Evolutionary conservation across 1,140 invertebrate genomes (phyloP), one percentile per base, ranked within the genome.

Genomic region (Micrasema minimum): DNA sequence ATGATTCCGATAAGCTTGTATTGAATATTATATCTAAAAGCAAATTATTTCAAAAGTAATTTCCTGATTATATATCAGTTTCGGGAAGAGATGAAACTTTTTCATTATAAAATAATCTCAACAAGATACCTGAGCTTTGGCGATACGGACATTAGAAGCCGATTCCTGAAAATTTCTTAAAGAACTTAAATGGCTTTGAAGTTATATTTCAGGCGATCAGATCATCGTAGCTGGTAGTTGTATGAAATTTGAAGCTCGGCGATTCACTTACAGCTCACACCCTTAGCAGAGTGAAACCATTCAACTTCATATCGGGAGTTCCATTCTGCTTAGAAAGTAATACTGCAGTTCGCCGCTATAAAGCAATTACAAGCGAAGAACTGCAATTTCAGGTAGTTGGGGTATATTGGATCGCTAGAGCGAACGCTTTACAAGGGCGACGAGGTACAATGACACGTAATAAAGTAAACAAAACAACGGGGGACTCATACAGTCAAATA

Each of bases 161-260:
- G 38, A 41, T 59, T 41, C 18, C 35, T 14, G 14, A 43, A 18
- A 38, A 23, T 55, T 12, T 59, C 55, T 41, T 7, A 41, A 41
- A 38, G 55, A 59, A 59, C 55, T 59, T 59, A 20, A 59, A 59
- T 41, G 55, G 55, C 37, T 59, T 59, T 59, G 35, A 59, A 59
- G 55, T 55, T 31, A 18, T 41, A 59, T 18, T 41, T 41, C 55
- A 38, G 20, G 55, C 35, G 38, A 59, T 59, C 55, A 59, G 55
- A 59, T 41, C 55, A 59, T 38, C 35, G 38, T 43, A 23, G 16
- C 37, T 20, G n/a, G 14, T 0, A 51, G 20, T 51, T 22, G 35
- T 59, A 41, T 59, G 55, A 59, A 59, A 59, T 59, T 41, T 59
- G 55, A 59, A 22, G 37, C 55, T 59, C n/a, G 1, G 1, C 16